Evolutionary conservation across 2,797 vertebrate genomes (phyloP), one percentile per base, ranked within the genome.

Genomic region (Denticeps clupeoides): DNA sequence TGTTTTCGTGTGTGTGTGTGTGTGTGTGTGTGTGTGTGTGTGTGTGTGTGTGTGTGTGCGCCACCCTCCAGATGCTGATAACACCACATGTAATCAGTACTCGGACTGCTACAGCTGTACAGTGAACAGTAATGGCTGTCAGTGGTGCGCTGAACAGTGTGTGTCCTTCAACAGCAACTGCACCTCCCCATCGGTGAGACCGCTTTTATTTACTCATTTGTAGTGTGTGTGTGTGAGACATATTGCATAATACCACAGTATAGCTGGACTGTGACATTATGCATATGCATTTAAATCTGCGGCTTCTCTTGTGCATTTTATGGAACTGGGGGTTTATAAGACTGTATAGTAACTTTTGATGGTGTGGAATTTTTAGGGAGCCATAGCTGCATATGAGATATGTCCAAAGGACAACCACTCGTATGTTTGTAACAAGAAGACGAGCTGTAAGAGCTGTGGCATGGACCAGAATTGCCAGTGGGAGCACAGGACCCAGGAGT

Each of bases 401-500:
- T 98, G 94, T 56, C 88, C 92, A 16, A 92, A 90, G 65, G 91
- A 92, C 71, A 91, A 89, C 67, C 91, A 91, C 0, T 87, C 87
- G 1, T 93, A 81, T 26, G 85, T 92, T 44, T 99, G 95, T 75
- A 95, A 81, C 67, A 99, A 99, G 78, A 97, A 90, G 68, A 97
- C 92, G 18, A 99, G 95, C 64, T 99, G 94, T 59, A 93, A 94
- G 81, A 97, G 93, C 79, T 99, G 95, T 57, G 84, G 91, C 8
- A 79, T 91, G 68, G 92, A 98, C 71, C 93, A 92, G 65, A 94
- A 94, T 84, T 99, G 95, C 59, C 95, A 98, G 71, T 99, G 95
- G 94, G 93, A 99, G 9, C 77, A 85, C 1, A 83, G 91, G 60
- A 97, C 93, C 66, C 93, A 95, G 67, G 93, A 98, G 59, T 99